phyloP scores from a whole-genome alignment of 2,888 invertebrate species.

The Cryptocephalus primarius region DNA sequence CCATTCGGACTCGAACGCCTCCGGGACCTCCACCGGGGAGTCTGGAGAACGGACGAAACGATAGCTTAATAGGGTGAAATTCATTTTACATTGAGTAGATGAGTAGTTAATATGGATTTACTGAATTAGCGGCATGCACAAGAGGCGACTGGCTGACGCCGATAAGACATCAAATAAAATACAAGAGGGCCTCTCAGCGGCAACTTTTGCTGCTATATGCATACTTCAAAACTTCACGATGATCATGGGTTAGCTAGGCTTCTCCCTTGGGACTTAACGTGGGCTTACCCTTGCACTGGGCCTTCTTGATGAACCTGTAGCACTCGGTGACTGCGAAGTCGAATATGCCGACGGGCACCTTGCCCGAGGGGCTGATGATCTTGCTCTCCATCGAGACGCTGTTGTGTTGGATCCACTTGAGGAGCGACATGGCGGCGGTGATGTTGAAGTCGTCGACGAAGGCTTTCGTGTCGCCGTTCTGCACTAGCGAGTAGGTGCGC shows the following conservation, averaged over 20 bases:
- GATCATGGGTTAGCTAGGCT: no score
- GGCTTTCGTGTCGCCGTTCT: constrained; percentile 44
- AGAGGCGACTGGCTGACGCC: no score
- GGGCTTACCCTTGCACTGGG: constrained; percentile 50
- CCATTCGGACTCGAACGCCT: constrained; percentile 49
- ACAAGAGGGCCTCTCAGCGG: no score
- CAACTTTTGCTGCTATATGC: no score
- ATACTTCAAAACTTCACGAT: no score
- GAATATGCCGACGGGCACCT: constrained; percentile 41
- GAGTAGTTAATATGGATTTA: no score
- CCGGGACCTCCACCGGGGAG: constrained; percentile 29
- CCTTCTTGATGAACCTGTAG: constrained; percentile 48
- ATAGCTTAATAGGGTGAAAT: no score
- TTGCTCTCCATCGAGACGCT: constrained; percentile 22
- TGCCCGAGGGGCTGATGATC: constrained; percentile 43
- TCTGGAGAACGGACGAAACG: neutral
- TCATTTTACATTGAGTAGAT: no score
- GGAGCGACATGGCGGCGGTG: constrained; percentile 65
- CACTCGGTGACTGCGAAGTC: constrained; percentile 63
- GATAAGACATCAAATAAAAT: no score
- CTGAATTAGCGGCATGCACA: no score
- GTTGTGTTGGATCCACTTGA: constrained; percentile 48
- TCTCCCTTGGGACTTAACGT: no score
- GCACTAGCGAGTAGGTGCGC: constrained; percentile 54
- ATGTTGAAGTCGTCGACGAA: constrained; percentile 64